Conservation (phyloP, 2,113 vertebrate genomes). For the Pavo muticus region DNA sequence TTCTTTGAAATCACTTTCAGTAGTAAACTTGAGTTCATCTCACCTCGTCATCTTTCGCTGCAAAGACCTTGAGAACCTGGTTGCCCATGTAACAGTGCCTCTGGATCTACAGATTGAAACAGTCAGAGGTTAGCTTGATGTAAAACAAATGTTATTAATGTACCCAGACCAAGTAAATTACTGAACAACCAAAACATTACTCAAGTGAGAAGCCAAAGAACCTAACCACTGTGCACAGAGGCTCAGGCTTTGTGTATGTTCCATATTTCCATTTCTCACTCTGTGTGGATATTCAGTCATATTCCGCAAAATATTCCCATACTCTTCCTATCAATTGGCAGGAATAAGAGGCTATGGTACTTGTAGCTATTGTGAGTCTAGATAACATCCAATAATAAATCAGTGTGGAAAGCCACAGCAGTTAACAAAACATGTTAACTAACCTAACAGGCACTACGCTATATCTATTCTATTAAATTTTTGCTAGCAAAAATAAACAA, state of each 20-base stretch:
- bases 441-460: neutral
- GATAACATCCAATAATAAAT: neutral
- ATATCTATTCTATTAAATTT: neutral
- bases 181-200: neutral
- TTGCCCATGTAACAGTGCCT: conserved; percentile 89
- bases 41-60: conserved; percentile 89
- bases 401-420: neutral
- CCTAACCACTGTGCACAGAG: neutral
- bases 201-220: neutral
- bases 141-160: conserved; percentile 3
- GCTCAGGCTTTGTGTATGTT: neutral
- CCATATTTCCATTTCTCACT: neutral
- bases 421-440: neutral
- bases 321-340: neutral
- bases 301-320: neutral
- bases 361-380: neutral
- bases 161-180: neutral
- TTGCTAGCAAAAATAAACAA: neutral
- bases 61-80: conserved; percentile 91
- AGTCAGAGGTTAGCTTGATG: neutral
- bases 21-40: conserved; percentile 42
- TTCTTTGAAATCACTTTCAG: neutral
- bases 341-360: neutral
- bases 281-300: neutral
- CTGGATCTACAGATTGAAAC: conserved; percentile 79